These are phyloP conservation scores for Sarcophaga variegata DNA, from an alignment of 2,888 invertebrate genomes.

Conservation along the genomic window DNA sequence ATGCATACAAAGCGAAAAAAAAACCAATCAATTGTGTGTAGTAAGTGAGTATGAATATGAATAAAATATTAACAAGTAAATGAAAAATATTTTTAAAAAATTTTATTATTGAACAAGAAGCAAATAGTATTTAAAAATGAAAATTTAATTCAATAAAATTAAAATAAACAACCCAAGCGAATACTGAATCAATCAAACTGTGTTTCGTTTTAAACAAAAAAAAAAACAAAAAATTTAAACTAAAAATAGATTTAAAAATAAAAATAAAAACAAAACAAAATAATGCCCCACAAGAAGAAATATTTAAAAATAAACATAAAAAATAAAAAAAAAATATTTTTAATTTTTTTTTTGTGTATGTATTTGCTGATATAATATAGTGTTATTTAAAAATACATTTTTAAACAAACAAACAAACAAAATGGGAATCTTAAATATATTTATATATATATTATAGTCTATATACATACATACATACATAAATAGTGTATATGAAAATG, in stretches of 20 bases:
- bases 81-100: constrained; percentile 11
- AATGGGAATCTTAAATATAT: constrained; percentile 68
- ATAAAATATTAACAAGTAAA: background rate
- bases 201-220: constrained; percentile 71
- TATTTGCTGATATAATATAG: constrained; percentile 60
- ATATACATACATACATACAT: background rate
- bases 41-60: constrained; percentile 44
- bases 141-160: constrained; percentile 41
- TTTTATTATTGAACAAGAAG: constrained; percentile 38
- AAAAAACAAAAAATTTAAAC: constrained; percentile 19
- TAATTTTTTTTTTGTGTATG: constrained; percentile 41
- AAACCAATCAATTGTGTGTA: constrained; percentile 10
- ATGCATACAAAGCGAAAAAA: background rate
- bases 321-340: background rate
- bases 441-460: constrained; percentile 41
- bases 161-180: constrained; percentile 41
- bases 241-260: constrained; percentile 36
- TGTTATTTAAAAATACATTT: constrained; percentile 54
- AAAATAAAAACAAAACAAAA: constrained; percentile 38
- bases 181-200: constrained; percentile 66
- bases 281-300: constrained; percentile 27
- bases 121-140: constrained; percentile 48
- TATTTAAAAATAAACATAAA: background rate
- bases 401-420: constrained; percentile 59
- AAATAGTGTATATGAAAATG: constrained; percentile 19